Conservation (phyloP, 1,140 invertebrate genomes). For the Psilanteris sp. region DNA sequence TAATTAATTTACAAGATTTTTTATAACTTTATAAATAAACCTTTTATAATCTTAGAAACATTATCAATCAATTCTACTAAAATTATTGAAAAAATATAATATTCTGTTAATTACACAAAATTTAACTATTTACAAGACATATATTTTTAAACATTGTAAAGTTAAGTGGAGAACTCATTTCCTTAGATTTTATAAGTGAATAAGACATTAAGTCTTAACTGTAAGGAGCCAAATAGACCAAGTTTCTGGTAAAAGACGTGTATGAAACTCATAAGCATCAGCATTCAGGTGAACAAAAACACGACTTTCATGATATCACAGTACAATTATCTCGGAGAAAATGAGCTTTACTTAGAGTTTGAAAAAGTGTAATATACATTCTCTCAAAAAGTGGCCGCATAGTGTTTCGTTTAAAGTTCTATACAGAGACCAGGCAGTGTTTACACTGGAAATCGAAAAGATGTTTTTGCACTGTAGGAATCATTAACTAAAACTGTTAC, state of each 20-base stretch:
- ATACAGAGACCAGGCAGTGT: conserved; percentile 49
- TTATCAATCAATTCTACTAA: no score
- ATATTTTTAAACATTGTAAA: conserved; percentile 48
- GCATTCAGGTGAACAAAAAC: conserved; percentile 63
- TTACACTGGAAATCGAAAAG: conserved; percentile 55
- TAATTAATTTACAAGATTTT: no score
- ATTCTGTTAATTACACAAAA: conserved; percentile 46
- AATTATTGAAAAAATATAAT: conserved; percentile 44
- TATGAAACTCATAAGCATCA: conserved; percentile 55
- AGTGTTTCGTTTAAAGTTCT: conserved; percentile 62
- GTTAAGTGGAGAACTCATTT: conserved; percentile 58
- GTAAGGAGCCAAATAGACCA: conserved; percentile 39
- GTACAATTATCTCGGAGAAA: conserved; percentile 74
- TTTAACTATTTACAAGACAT: conserved; percentile 33
- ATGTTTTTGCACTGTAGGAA: conserved; percentile 16
- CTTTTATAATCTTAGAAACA: no score
- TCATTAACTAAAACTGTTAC: no score
- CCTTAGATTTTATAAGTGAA: conserved; percentile 60
- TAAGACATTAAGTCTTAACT: conserved; percentile 58
- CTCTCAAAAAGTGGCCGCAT: conserved; percentile 69
- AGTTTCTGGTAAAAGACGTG: conserved; percentile 60
- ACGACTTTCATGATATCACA: conserved; percentile 68
- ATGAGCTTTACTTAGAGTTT: conserved; percentile 72
- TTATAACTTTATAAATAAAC: no score
- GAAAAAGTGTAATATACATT: conserved; percentile 65